These are phyloP conservation scores for Herminia tarsipennalis DNA, from an alignment of 2,888 invertebrate species.

Conservation along the genomic window DNA sequence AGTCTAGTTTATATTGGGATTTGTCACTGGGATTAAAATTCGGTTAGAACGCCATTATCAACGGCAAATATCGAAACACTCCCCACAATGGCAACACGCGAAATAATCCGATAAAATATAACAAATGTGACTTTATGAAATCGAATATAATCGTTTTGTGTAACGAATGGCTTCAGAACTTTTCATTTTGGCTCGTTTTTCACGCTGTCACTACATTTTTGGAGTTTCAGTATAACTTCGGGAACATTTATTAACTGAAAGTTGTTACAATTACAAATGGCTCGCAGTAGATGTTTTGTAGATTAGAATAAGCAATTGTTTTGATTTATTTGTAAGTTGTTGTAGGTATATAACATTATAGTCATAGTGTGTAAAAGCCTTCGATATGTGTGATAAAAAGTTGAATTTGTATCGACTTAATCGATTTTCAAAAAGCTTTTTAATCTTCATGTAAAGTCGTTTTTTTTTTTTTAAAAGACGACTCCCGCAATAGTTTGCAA, in stretches of 20 bases:
- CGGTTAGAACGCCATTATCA: too few species aligned
- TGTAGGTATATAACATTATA: too few species aligned
- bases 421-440: too few species aligned
- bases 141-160: slow-evolving; percentile 5
- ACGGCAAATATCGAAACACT: background rate
- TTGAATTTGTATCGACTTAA: too few species aligned
- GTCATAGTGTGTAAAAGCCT: too few species aligned
- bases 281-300: background rate
- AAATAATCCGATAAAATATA: slow-evolving; percentile 12
- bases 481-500: too few species aligned
- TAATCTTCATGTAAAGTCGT: too few species aligned
- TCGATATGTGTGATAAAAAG: too few species aligned
- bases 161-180: slow-evolving; percentile 22
- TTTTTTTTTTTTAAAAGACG: too few species aligned
- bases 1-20: too few species aligned
- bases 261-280: slow-evolving; percentile 5
- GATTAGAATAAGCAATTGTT: background rate
- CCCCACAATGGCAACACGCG: background rate
- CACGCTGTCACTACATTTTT: slow-evolving; percentile 26
- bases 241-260: slow-evolving; percentile 16
- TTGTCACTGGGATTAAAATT: too few species aligned
- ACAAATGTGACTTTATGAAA: slow-evolving; percentile 21
- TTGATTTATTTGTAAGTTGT: slow-evolving; percentile 4
- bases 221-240: slow-evolving; percentile 13
- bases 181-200: slow-evolving; percentile 19